Evolutionary conservation across 1,140 invertebrate genomes (phyloP).

Genomic region (Pseudomyrmex pallidus): DNA sequence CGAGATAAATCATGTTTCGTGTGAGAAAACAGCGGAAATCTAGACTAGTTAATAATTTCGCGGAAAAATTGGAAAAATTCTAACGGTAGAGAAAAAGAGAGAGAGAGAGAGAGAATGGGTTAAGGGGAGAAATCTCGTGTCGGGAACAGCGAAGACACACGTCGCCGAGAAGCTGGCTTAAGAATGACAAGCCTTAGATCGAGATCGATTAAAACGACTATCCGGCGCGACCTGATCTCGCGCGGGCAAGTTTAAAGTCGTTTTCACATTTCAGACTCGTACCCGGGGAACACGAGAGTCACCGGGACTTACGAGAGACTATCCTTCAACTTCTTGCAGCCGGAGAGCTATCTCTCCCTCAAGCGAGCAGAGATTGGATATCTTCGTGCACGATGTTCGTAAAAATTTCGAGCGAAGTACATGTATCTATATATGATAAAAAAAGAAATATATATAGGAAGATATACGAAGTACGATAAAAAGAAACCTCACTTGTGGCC

Average conservation of each 20-base stretch:
- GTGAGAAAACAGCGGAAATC: constrained; percentile 4
- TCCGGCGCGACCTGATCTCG: background rate
- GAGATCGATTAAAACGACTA: constrained; percentile 45
- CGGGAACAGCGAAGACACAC: constrained; percentile 45
- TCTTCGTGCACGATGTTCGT: constrained; percentile 19
- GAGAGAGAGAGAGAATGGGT: background rate
- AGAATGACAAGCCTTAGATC: constrained; percentile 44
- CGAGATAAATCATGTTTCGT: constrained; percentile 46
- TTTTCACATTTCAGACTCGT: background rate
- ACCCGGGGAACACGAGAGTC: background rate
- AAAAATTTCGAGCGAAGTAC: background rate
- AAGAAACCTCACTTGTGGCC: too few relatives aligned
- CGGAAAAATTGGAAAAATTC: constrained; percentile 68
- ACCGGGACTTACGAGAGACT: constrained; percentile 39
- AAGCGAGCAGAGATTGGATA: constrained; percentile 23
- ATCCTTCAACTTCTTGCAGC: constrained; percentile 47
- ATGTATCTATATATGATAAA: background rate
- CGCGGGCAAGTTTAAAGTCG: constrained; percentile 22
- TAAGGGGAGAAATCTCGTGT: constrained; percentile 8
- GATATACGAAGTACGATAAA: too few relatives aligned
- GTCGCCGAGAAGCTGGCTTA: constrained; percentile 40
- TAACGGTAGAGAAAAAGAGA: background rate
- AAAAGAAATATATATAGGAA: constrained; percentile 24
- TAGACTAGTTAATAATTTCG: constrained; percentile 54
- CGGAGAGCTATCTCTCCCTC: constrained; percentile 1